Base-by-base conservation (phyloP, 2,797 vertebrate species). In the Pempheris klunzingeri region DNA sequence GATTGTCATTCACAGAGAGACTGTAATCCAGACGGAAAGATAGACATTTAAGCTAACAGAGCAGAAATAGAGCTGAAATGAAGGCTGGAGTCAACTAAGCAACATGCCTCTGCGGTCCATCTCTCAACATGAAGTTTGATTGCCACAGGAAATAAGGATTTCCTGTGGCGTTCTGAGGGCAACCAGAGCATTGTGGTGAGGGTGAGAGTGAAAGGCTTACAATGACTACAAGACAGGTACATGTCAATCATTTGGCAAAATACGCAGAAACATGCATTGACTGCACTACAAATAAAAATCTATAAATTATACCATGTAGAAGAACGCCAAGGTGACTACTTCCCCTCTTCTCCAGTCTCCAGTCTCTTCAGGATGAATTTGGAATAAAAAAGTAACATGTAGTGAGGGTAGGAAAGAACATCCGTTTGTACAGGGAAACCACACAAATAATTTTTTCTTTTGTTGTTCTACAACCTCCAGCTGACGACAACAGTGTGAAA, bases 401-500 rank as follows among this genome's bases (percentile, higher is more conserved):
- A 24, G 39, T n/a, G 20, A 52, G 10, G 7, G n/a, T 30, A 2
- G 4, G 39, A 59, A 69, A 32, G 18, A 41, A 32, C n/a, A 24
- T 34, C 39, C 4, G 24, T 26, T 49, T 55, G 26, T 24, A 39
- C 17, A 15, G 34, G 8, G 18, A 52, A 50, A 24, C 15, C 17
- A 5, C 52, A 53, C 24, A 62, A 57, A 41, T 18, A 3, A 6
- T 30, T 28, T 53, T 59, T 26, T 39, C n/a, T 30, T 60, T 28
- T 49, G 20, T 28, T 71, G 24, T 67, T 38, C 9, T 36, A 24
- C 8, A 50, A 66, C 32, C 12, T 63, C 26, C 13, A 30, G 20
- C 50, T 77, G 50, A 58, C 54, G 60, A 34, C 53, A 52, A 22
- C 2, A 26, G 8, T 43, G 10, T 57, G 12, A 26, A 70, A n/a